Evolutionary conservation across 2,113 vertebrate genomes (phyloP).

Genomic region (Microtus oregoni): DNA sequence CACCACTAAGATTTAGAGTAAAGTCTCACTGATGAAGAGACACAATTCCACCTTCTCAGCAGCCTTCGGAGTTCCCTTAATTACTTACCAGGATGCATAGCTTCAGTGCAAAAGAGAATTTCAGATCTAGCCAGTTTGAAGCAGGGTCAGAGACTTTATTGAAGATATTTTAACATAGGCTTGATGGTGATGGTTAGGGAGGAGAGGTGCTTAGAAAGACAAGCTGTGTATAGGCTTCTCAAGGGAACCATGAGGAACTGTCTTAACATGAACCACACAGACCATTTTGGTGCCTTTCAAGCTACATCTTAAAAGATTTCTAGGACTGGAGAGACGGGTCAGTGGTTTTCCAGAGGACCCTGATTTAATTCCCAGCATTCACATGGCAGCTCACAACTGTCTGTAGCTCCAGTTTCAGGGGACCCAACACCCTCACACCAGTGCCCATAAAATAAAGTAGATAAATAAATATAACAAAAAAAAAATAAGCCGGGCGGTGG

Average conservation of each 20-base stretch:
- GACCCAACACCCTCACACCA: no score
- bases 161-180: background rate
- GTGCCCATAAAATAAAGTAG: no score
- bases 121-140: background rate
- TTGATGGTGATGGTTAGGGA: background rate
- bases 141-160: background rate
- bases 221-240: background rate
- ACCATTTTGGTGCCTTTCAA: background rate
- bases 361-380: no score
- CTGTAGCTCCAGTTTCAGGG: no score
- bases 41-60: background rate
- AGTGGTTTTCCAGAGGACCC: no score
- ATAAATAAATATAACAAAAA: no score
- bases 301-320: background rate
- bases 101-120: background rate
- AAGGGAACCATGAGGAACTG: background rate
- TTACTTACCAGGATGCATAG: background rate
- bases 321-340: no score
- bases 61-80: background rate
- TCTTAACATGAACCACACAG: background rate
- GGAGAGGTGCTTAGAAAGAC: background rate
- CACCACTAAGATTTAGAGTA: background rate
- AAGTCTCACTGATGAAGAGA: background rate
- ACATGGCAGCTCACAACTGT: no score
- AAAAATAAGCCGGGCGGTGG: no score